A percentile compares a stretch with the other conserved stretches of the same genome.
Evolutionary conservation across 2,113 vertebrate species (phyloP).

Genomic region (Capricornis sumatraensis): DNA sequence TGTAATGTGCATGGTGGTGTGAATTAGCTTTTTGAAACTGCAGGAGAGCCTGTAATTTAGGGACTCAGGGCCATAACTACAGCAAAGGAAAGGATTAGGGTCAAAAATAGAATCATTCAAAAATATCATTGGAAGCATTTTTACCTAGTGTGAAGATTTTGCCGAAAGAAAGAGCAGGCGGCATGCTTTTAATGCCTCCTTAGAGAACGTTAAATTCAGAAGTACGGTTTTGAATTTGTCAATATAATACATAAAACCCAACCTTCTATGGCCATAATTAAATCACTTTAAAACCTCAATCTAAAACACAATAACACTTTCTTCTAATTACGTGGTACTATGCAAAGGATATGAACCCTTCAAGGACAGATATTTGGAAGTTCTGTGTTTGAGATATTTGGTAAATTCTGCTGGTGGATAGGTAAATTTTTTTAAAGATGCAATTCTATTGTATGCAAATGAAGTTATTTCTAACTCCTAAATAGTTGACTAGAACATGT

Average conservation of each 20-base stretch:
- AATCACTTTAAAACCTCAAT: conserved; percentile 35
- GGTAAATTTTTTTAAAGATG: not conserved
- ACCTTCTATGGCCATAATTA: conserved; percentile 28
- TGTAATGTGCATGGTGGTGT: conserved; percentile 9
- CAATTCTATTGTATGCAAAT: conserved; percentile 23
- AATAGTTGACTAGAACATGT: not conserved
- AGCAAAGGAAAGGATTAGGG: conserved; percentile 53
- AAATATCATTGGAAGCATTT: conserved; percentile 44
- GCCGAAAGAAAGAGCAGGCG: conserved; percentile 42
- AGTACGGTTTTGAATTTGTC: conserved; percentile 41
- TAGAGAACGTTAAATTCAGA: conserved; percentile 32
- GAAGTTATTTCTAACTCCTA: conserved; percentile 4
- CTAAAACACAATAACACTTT: conserved; percentile 12
- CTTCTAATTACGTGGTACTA: not conserved
- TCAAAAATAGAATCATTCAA: conserved; percentile 62
- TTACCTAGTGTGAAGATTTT: conserved; percentile 31
- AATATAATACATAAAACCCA: conserved; percentile 25
- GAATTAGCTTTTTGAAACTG: conserved; percentile 54
- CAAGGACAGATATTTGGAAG: not conserved
- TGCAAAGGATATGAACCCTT: not conserved
- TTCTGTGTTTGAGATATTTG: not conserved
- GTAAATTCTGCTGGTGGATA: not conserved
- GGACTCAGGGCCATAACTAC: conserved; percentile 42
- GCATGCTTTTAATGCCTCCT: conserved; percentile 18
- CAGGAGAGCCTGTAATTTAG: conserved; percentile 59